phyloP scores from a whole-genome alignment of 2,797 vertebrate genomes.

The Salmo trutta region DNA sequence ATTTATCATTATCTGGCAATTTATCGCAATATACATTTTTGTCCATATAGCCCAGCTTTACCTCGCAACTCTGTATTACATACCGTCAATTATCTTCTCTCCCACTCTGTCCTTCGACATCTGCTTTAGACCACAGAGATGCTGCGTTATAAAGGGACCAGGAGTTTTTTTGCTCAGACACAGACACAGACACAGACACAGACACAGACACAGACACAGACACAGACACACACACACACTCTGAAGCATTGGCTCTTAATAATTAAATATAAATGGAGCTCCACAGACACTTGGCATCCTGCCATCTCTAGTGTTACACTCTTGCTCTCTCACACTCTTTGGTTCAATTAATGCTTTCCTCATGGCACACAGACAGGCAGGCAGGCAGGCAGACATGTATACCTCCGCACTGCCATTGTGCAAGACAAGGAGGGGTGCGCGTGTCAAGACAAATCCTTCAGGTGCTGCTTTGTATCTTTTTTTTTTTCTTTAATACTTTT shows the following conservation, averaged over 20 bases:
- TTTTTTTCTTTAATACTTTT: conserved; percentile 40
- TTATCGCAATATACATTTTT: too few species aligned
- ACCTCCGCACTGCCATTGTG: conserved; percentile 33
- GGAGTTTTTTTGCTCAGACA: neutral
- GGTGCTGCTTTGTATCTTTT: conserved; percentile 47
- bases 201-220: neutral
- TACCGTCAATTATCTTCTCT: too few species aligned
- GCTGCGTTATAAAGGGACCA: neutral
- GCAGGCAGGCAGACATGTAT: conserved; percentile 29
- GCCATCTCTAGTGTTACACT: neutral
- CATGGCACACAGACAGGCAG: neutral
- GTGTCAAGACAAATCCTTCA: conserved; percentile 63
- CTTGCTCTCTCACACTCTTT: conserved; percentile 11
- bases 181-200: neutral
- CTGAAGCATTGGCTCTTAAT: neutral
- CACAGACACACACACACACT: neutral
- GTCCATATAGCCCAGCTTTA: neutral
- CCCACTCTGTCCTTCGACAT: neutral
- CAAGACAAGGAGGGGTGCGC: conserved; percentile 16
- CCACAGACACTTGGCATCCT: neutral
- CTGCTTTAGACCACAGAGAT: too few species aligned
- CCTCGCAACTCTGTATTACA: neutral
- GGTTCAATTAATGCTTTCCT: conserved; percentile 50
- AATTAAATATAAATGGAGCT: neutral
- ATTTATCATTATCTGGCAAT: too few species aligned